Evolutionary conservation across 1,140 invertebrate genomes (phyloP).

Genomic region (Solenopsis fugax): DNA sequence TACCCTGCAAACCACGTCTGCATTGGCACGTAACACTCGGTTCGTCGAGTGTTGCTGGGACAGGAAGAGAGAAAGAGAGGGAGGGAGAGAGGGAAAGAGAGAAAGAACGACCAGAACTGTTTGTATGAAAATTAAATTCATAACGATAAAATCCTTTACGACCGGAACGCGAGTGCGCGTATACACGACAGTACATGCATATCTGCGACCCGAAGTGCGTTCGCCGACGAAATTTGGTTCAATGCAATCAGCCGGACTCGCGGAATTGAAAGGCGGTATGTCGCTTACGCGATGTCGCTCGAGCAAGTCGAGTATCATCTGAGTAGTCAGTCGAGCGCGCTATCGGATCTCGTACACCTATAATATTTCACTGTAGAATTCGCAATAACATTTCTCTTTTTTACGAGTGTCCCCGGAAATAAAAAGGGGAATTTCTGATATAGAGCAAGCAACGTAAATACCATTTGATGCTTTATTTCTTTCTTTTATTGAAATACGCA

Average conservation of each 20-base stretch:
- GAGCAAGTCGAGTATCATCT: conserved; percentile 42
- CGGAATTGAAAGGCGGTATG: conserved; percentile 64
- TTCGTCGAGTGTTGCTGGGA: conserved; percentile 66
- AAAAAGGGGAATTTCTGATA: conserved; percentile 12
- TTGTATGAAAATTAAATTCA: conserved; percentile 86
- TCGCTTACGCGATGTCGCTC: conserved; percentile 6
- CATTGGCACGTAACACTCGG: conserved; percentile 76
- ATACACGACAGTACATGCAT: conserved; percentile 1
- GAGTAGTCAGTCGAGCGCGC: conserved; percentile 41
- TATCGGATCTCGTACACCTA: conserved; percentile 42
- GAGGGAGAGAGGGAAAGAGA: conserved; percentile 16
- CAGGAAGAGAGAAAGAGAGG: conserved; percentile 33
- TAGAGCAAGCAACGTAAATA: background rate
- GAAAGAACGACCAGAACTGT: conserved; percentile 70
- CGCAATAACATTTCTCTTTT: conserved; percentile 49
- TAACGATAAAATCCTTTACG: conserved; percentile 84
- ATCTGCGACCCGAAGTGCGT: conserved; percentile 16
- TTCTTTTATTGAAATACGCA: background rate
- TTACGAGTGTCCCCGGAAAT: conserved; percentile 18
- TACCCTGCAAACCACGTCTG: conserved; percentile 77
- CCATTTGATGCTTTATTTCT: conserved; percentile 14
- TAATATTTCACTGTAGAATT: conserved; percentile 48
- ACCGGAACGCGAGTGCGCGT: conserved; percentile 46
- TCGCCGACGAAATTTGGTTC: conserved; percentile 58
- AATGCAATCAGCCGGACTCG: conserved; percentile 69